Percentiles rank a stretch among this genome's conserved stretches.
Evolutionary conservation across 2,888 invertebrate genomes (phyloP).

Genomic region (Hypselothyrea guttata): DNA sequence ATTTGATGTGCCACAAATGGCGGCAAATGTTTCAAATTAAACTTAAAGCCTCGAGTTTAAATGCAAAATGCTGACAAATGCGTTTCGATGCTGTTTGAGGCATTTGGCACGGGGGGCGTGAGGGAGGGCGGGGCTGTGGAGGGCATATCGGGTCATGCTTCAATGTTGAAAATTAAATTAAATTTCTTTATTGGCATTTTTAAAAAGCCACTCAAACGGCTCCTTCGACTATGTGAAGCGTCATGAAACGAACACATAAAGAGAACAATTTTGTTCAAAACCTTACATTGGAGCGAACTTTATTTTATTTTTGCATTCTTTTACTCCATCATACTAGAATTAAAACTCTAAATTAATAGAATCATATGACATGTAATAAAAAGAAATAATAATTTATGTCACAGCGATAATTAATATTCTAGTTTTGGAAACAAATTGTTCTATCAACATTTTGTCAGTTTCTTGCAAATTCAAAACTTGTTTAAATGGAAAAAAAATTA

Average conservation of each 20-base stretch:
- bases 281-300: too few relatives aligned
- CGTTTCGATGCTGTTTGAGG: constrained; percentile 50
- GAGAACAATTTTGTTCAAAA: too few relatives aligned
- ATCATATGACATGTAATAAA: too few relatives aligned
- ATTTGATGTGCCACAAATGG: constrained; percentile 61
- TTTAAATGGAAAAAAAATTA: too few relatives aligned
- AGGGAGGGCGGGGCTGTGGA: neutral
- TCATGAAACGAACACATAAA: neutral
- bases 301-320: too few relatives aligned
- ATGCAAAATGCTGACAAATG: constrained; percentile 73
- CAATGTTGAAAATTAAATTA: constrained; percentile 68
- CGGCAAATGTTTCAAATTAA: constrained; percentile 58
- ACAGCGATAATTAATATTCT: too few relatives aligned
- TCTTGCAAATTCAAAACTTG: too few relatives aligned
- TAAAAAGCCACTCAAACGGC: constrained; percentile 8
- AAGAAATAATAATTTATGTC: too few relatives aligned
- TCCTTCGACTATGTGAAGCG: constrained; percentile 1
- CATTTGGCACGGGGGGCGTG: neutral
- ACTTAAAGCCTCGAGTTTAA: constrained; percentile 62
- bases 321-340: too few relatives aligned
- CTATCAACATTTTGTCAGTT: too few relatives aligned
- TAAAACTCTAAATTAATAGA: too few relatives aligned
- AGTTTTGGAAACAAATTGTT: too few relatives aligned
- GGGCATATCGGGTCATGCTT: constrained; percentile 26
- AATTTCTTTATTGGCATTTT: constrained; percentile 69